A percentile compares a stretch with the other conserved stretches of the same genome.
These are phyloP conservation scores for Micromys minutus DNA, from an alignment of 2,113 vertebrate species.

Conservation along the genomic window DNA sequence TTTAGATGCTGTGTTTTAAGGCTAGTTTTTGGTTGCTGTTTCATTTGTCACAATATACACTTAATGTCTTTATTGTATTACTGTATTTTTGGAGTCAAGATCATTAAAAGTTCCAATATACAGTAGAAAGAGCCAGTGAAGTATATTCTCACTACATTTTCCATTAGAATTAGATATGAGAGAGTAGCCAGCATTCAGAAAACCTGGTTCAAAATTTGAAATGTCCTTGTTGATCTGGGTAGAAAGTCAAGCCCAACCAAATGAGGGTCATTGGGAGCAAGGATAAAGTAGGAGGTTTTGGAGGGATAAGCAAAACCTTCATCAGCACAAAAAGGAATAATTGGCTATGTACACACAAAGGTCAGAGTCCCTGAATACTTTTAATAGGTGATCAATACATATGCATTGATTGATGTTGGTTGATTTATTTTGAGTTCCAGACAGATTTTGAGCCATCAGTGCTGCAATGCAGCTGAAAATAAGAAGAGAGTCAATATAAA, in stretches of 20 bases:
- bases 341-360: conserved; percentile 36
- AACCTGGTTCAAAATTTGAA: conserved; percentile 40
- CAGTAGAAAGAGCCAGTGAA: background rate
- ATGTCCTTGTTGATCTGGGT: conserved; percentile 39
- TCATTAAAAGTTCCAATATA: background rate
- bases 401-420: conserved; percentile 61
- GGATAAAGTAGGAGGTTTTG: background rate
- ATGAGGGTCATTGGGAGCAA: conserved; percentile 42
- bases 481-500: conserved; percentile 17
- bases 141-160: conserved; percentile 25
- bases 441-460: conserved; percentile 54
- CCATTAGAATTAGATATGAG: background rate
- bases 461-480: conserved; percentile 46
- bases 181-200: conserved; percentile 31
- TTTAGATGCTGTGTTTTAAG: background rate
- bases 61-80: background rate
- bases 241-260: conserved; percentile 55
- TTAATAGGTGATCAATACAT: conserved; percentile 71
- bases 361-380: conserved; percentile 55
- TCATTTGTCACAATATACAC: background rate
- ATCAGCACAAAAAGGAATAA: conserved; percentile 63
- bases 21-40: background rate
- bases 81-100: background rate
- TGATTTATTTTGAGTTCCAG: conserved; percentile 67
- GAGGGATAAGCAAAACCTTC: conserved; percentile 54